Percentiles rank a stretch among this genome's conserved stretches.
Evolutionary conservation across 2,888 invertebrate species (phyloP).

Genomic region (Ferrisia virgata): DNA sequence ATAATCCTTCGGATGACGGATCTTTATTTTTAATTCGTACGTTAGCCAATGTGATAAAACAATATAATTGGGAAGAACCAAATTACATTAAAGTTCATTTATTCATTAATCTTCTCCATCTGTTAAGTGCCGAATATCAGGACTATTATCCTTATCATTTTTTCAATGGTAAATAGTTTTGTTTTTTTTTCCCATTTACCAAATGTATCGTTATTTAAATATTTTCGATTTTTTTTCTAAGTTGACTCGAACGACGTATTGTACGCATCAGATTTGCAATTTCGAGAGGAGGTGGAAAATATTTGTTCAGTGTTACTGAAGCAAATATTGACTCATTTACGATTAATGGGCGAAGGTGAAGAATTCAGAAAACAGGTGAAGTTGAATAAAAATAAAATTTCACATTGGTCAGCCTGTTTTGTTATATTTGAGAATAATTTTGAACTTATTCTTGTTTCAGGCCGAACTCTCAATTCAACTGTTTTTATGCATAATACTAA

Average conservation of each 20-base stretch:
- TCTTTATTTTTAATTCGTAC: constrained; percentile 77
- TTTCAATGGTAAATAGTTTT: constrained; percentile 63
- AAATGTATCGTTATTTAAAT: neutral
- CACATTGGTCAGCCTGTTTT: neutral
- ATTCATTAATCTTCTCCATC: constrained; percentile 72
- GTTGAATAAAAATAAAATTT: neutral
- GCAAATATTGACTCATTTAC: constrained; percentile 69
- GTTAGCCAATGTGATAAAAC: constrained; percentile 75
- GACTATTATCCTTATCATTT: constrained; percentile 83
- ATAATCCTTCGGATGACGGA: constrained; percentile 78
- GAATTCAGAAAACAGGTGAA: constrained; percentile 63
- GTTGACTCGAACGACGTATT: constrained; percentile 90
- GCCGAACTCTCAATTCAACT: constrained; percentile 71
- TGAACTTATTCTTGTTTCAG: constrained; percentile 51
- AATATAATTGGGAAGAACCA: constrained; percentile 68
- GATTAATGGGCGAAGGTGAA: constrained; percentile 61
- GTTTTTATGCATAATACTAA: constrained; percentile 64
- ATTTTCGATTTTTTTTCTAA: constrained; percentile 51
- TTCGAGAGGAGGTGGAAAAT: constrained; percentile 73
- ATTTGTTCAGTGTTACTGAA: constrained; percentile 74
- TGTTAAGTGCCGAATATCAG: constrained; percentile 74
- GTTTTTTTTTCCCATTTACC: neutral
- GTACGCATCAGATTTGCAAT: constrained; percentile 86
- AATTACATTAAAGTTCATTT: constrained; percentile 66
- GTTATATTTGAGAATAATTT: neutral